Evolutionary conservation across 2,113 vertebrate genomes (phyloP), one percentile per base, ranked within the genome.

Genomic region (Suricata suricatta): DNA sequence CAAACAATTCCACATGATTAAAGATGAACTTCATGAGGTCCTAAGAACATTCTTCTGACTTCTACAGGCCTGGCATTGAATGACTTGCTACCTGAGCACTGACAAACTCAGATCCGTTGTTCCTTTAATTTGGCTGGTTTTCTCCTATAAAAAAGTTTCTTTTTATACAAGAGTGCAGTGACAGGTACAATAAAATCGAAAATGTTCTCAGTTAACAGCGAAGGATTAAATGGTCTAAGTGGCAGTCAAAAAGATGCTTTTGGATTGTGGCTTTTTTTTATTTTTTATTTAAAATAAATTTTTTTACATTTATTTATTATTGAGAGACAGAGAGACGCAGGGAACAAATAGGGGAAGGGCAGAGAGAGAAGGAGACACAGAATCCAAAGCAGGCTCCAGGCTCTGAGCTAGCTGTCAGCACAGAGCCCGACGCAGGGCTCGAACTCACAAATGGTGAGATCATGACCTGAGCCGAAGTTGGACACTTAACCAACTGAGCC

Each of bases 71-170:
- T 90, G 38, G 27, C 19, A 84, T 27, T 76, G 57, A 97, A 82
- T 90, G 63, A 87, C 9, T 95, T 19, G 54, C 64, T 97, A 96
- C 83, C 69, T 77, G 21, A 92, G 60, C 64, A 95, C 2, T 50
- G 60, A 88, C 44, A 96, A 95, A 96, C 92, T 97, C 76, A 71
- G n/a, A 92, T 69, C 57, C 38, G 95, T 88, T 98, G 74, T 96
- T 95, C 6, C 44, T 83, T 95, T 94, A 94, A 92, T 96, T 96
- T 95, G 63, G 92, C 94, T 90, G 74, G 91, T 87, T 93, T 93
- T 81, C 33, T 33, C 47, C 68, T 80, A 91, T 86, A 69, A 96
- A 95, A 95, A 79, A 63, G 25, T 84, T 84, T n/a, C n/a, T 71
- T 96, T 97, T 85, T 54, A 96, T n/a, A 82, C 7, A 96, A 86